These are phyloP conservation scores for Coregonus sp. DNA, from an alignment of 2,797 vertebrate species.

Conservation along the genomic window DNA sequence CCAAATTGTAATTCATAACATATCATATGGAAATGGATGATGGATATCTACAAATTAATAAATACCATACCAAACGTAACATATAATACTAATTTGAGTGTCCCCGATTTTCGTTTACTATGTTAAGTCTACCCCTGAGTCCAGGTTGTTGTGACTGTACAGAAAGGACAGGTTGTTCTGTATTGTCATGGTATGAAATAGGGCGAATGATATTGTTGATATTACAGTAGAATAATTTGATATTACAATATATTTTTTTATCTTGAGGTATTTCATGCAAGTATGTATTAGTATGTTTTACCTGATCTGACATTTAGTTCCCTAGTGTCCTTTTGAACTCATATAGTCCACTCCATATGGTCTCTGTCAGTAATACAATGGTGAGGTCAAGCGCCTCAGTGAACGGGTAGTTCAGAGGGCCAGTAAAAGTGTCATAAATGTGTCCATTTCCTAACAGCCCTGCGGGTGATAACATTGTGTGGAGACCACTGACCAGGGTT, in stretches of 20 bases:
- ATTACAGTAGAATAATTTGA: neutral
- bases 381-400: neutral
- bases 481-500: neutral
- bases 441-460: neutral
- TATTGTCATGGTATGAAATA: neutral
- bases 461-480: neutral
- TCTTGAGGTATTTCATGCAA: neutral
- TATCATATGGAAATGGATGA: too few species aligned
- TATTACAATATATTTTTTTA: neutral
- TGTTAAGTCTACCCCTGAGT: too few species aligned
- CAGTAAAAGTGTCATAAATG: neutral
- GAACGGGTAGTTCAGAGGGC: neutral
- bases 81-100: too few species aligned
- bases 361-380: neutral
- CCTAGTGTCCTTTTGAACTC: neutral
- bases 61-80: too few species aligned
- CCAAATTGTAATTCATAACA: too few species aligned
- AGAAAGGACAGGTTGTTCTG: conserved; percentile 30
- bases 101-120: too few species aligned
- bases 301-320: neutral
- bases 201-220: neutral
- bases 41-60: too few species aligned
- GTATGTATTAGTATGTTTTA: neutral
- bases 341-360: neutral
- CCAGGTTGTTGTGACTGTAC: conserved; percentile 5